Conservation (phyloP, 2,797 vertebrate species). For the Natrix natrix region DNA sequence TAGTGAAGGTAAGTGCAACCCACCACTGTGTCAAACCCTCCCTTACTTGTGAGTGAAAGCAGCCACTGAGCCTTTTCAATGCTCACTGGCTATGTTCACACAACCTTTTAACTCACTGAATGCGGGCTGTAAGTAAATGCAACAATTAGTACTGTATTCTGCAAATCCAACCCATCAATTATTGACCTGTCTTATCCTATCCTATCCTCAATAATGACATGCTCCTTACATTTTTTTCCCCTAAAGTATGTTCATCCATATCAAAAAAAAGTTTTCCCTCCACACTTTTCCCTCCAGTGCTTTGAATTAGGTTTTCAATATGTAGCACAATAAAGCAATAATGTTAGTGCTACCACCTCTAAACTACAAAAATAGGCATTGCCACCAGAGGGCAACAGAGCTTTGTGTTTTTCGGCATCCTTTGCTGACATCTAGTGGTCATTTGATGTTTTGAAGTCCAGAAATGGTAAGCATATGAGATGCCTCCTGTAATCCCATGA, state of each 20-base stretch:
- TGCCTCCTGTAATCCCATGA: not conserved
- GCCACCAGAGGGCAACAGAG: not conserved
- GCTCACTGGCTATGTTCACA: not conserved
- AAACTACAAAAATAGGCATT: not conserved
- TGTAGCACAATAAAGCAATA: not conserved
- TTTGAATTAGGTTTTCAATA: not conserved
- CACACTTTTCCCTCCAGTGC: not conserved
- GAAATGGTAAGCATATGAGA: not conserved
- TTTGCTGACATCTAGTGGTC: not conserved
- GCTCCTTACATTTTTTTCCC: not conserved
- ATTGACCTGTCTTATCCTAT: not conserved
- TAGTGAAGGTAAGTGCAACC: too few species aligned
- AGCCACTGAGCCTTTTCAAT: not conserved
- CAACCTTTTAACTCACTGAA: not conserved
- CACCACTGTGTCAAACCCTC: not conserved
- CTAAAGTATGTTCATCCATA: not conserved
- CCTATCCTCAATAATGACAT: not conserved
- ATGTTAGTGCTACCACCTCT: not conserved
- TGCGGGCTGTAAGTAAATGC: not conserved
- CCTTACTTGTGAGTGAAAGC: not conserved
- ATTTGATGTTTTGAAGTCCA: not conserved
- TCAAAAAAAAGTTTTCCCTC: not conserved
- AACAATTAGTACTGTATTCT: not conserved
- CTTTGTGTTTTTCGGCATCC: not conserved
- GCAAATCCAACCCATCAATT: not conserved